Evolutionary conservation across 2,888 invertebrate species (phyloP), one percentile per base, ranked within the genome.

Genomic region (Netelia fuscicornis): DNA sequence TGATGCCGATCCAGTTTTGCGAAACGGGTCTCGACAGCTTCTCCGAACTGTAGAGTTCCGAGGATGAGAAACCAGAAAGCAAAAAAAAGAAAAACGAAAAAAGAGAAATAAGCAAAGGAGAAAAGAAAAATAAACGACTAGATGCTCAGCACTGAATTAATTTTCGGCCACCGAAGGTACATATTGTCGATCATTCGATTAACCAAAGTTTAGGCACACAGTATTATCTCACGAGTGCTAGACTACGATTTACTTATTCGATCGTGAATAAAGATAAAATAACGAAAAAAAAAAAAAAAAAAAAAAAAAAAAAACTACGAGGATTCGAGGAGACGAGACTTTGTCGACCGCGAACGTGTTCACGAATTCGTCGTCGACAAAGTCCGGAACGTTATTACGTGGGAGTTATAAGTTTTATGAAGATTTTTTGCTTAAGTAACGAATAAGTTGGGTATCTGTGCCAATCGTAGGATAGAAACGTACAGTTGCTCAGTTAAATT

Each of bases 1-100:
- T 91, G 92, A 89, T 89, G 91, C 89, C 89, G 91, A 87, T 92
- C 92, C 92, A 92, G 89, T 92, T 92, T 92, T 90, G 89, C 88
- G 89, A 90, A 85, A 89, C 83, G 85, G 86, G 85, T 75, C 85
- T 83, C 79, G 77, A 80, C 74, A 77, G 85, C 78, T 82, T 70
- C 70, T 67, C 62, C 84, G 80, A 83, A 81, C 80, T 76, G 75
- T 82, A 80, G 79, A 77, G 82, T 81, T 84, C 80, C 79, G 76
- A 85, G 71, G 70, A 80, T 77, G 17, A 44, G 23, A 74, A 74
- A 52, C 5, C 23, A 48, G 10, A 23, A 13, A 23, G 13, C 1
- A 37, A 56, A 64, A 56, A 25, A 17, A 30, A 77, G 44, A 3
- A 10, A 60, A 79, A 13, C 2, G 6, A 30, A 13, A 64, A 68